These are phyloP conservation scores for Tachypleus tridentatus DNA, from an alignment of 1,140 invertebrate genomes.

Conservation along the genomic window DNA sequence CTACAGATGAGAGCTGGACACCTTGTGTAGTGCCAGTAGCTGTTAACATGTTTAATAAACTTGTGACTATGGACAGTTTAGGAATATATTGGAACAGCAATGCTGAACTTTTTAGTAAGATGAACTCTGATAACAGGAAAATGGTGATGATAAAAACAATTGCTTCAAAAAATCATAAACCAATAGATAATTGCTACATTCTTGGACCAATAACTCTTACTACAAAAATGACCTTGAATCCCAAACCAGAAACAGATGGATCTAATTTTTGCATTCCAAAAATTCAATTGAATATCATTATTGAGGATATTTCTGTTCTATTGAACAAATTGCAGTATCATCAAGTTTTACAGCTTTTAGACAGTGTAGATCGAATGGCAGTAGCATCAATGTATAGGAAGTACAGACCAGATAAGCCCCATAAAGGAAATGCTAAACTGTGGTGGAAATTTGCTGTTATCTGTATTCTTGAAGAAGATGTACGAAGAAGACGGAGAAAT, in stretches of 20 bases:
- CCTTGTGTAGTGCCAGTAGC: constrained; percentile 61
- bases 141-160: too few relatives aligned
- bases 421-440: constrained; percentile 58
- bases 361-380: constrained; percentile 71
- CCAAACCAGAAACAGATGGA: constrained; percentile 75
- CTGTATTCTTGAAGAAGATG: constrained; percentile 68
- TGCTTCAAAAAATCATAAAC: too few relatives aligned
- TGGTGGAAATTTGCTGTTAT: constrained; percentile 93
- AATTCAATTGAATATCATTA: constrained; percentile 66
- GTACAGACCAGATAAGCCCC: constrained; percentile 59
- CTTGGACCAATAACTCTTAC: constrained; percentile 82
- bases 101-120: constrained; percentile 15
- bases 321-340: constrained; percentile 55
- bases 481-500: constrained; percentile 54
- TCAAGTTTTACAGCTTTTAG: constrained; percentile 68
- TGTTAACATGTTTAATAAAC: constrained; percentile 61
- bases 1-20: constrained; percentile 70
- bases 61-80: constrained; percentile 59
- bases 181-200: too few relatives aligned
- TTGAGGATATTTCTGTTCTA: constrained; percentile 68
- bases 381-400: constrained; percentile 62
- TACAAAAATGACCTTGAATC: constrained; percentile 76
- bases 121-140: constrained; percentile 22
- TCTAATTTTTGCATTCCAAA: constrained; percentile 77
- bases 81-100: constrained; percentile 79